Conservation (phyloP, 2,888 invertebrate genomes). For the Amphipyra tragopoginis region DNA sequence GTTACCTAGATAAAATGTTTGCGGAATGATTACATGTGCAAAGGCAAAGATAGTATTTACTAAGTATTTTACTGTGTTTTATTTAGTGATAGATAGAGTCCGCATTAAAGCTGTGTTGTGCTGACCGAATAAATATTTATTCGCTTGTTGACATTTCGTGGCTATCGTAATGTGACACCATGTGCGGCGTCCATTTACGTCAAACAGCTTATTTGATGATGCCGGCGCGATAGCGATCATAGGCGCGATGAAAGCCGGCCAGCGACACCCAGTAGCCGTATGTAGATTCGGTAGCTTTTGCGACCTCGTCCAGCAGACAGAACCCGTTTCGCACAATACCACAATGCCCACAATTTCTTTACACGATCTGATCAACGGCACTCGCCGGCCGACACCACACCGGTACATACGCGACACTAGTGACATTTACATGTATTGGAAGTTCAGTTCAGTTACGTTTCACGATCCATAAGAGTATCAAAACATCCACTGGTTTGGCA, state of each 20-base stretch:
- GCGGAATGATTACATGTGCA: conserved; percentile 15
- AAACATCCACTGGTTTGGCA: conserved; percentile 82
- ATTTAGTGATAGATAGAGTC: conserved; percentile 43
- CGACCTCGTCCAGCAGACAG: conserved; percentile 70
- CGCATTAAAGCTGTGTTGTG: conserved; percentile 53
- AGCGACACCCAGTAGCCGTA: conserved; percentile 67
- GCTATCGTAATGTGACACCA: conserved; percentile 79
- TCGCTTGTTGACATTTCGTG: conserved; percentile 76
- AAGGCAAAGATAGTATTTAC: conserved; percentile 29
- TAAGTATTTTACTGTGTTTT: conserved; percentile 26
- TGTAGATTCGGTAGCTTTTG: conserved; percentile 78
- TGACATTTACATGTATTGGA: conserved; percentile 84
- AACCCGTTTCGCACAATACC: conserved; percentile 84
- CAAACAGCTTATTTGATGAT: conserved; percentile 72
- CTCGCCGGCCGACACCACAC: conserved; percentile 80
- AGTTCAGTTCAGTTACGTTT: conserved; percentile 76
- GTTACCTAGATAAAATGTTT: conserved; percentile 22
- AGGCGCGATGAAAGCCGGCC: conserved; percentile 72
- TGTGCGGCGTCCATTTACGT: conserved; percentile 72
- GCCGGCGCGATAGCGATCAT: conserved; percentile 68
- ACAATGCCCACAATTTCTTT: conserved; percentile 80
- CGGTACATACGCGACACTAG: conserved; percentile 77
- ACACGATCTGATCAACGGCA: conserved; percentile 76
- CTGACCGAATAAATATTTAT: conserved; percentile 74
- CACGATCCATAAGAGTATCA: conserved; percentile 75